phyloP scores from a whole-genome alignment of 1,140 invertebrate species.

The Brachionus rubens region DNA sequence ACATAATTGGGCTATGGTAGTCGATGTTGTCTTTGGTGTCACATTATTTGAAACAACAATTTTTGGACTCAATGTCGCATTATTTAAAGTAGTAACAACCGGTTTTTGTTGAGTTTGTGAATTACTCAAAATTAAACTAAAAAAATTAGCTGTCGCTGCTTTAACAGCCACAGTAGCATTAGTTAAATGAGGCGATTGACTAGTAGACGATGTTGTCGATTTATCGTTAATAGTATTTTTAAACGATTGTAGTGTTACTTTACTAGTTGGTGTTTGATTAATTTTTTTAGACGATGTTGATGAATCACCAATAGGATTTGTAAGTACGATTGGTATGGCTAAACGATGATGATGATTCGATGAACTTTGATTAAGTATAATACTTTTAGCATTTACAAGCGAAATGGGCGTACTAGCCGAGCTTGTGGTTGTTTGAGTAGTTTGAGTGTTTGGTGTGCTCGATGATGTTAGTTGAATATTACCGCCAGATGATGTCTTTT shows the following conservation, averaged over 20 bases:
- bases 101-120: neutral
- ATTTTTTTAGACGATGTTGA: neutral
- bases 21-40: neutral
- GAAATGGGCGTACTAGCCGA: neutral
- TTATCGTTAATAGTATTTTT: neutral
- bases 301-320: neutral
- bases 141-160: neutral
- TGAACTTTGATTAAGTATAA: neutral
- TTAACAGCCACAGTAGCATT: neutral
- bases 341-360: neutral
- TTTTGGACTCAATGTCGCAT: neutral
- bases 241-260: conserved; percentile 3
- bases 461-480: conserved; percentile 3
- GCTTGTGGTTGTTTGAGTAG: neutral
- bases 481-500: conserved; percentile 14
- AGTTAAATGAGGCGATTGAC: too few relatives aligned
- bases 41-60: neutral
- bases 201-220: neutral
- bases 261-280: neutral
- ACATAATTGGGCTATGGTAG: conserved; percentile 33
- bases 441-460: neutral
- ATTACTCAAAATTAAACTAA: neutral
- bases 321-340: neutral
- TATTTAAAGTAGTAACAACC: neutral
- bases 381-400: conserved; percentile 2